phyloP scores from a whole-genome alignment of 2,888 invertebrate genomes.

The Hirtodrosophila alboralis region DNA sequence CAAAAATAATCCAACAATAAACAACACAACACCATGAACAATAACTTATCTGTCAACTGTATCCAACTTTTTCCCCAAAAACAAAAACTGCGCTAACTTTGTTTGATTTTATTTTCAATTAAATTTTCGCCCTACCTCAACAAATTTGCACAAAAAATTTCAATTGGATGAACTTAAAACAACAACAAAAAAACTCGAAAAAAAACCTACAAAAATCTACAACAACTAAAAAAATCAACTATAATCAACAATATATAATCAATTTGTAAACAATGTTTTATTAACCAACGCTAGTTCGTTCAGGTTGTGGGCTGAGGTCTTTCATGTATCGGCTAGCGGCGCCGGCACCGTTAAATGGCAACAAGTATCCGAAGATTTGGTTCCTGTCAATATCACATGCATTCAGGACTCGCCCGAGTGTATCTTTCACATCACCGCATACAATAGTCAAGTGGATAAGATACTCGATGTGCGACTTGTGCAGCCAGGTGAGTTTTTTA shows the following conservation, averaged over 20 bases:
- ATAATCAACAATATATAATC: conserved; percentile 35
- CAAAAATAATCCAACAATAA: conserved; percentile 47
- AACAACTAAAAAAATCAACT: conserved; percentile 25
- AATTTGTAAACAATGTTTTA: conserved; percentile 47
- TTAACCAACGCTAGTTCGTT: conserved; percentile 83
- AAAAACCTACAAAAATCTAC: conserved; percentile 29
- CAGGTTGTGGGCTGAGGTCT: conserved; percentile 99
- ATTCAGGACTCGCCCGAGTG: conserved; percentile 98
- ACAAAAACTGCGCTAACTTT: conserved; percentile 48
- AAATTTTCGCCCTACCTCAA: too few species aligned
- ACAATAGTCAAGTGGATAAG: conserved; percentile 99
- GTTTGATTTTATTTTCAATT: conserved; percentile 53
- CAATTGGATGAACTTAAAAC: conserved; percentile 45
- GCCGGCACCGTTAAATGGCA: conserved; percentile 98
- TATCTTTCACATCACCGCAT: conserved; percentile 99
- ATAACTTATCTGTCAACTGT: conserved; percentile 55
- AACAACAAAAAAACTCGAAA: conserved; percentile 28
- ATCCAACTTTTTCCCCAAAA: conserved; percentile 56
- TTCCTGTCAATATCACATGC: conserved; percentile 99
- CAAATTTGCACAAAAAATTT: conserved; percentile 45
- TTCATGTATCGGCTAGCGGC: conserved; percentile 97
- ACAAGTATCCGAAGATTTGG: conserved; percentile 98
- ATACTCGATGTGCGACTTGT: conserved; percentile 98
- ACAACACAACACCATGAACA: conserved; percentile 27
- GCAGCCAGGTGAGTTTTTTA: conserved; percentile 92